Percentiles rank a stretch among this genome's conserved stretches.
These are phyloP conservation scores for Parasteatoda lunata DNA, from an alignment of 2,888 invertebrate species.

Conservation along the genomic window DNA sequence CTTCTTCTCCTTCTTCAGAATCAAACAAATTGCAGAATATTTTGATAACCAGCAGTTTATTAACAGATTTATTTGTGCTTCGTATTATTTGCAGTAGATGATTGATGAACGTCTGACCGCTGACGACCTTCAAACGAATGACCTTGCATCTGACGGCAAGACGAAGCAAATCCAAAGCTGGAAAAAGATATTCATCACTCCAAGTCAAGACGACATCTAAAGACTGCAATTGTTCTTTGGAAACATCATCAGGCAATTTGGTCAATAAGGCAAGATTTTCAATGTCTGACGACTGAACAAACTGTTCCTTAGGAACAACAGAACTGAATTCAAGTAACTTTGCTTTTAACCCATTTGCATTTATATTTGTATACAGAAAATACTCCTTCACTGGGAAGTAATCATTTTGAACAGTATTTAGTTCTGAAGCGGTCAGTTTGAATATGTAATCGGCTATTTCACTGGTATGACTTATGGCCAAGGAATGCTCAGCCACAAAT, in stretches of 20 bases:
- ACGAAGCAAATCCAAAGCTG: constrained; percentile 89
- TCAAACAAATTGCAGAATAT: constrained; percentile 87
- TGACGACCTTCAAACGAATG: constrained; percentile 77
- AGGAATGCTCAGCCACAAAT: constrained; percentile 86
- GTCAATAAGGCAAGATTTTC: constrained; percentile 78
- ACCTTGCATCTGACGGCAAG: constrained; percentile 84
- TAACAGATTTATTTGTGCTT: constrained; percentile 77
- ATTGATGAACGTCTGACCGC: constrained; percentile 71
- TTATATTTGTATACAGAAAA: constrained; percentile 80
- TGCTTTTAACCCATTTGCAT: constrained; percentile 79
- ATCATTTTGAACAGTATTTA: constrained; percentile 59
- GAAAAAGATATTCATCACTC: constrained; percentile 86
- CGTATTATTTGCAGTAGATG: constrained; percentile 71
- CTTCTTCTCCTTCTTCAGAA: constrained; percentile 76
- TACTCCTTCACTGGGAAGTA: constrained; percentile 78
- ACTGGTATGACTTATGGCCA: constrained; percentile 85
- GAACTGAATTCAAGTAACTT: constrained; percentile 81
- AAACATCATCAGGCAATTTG: constrained; percentile 74
- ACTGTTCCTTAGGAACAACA: constrained; percentile 78
- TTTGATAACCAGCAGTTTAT: constrained; percentile 86
- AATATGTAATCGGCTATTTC: constrained; percentile 93
- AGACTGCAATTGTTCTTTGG: constrained; percentile 76
- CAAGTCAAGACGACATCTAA: constrained; percentile 82
- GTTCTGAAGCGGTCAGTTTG: constrained; percentile 78
- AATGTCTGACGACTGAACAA: constrained; percentile 78